Conservation (phyloP, 2,113 vertebrate species). For the Fregata magnificens region DNA sequence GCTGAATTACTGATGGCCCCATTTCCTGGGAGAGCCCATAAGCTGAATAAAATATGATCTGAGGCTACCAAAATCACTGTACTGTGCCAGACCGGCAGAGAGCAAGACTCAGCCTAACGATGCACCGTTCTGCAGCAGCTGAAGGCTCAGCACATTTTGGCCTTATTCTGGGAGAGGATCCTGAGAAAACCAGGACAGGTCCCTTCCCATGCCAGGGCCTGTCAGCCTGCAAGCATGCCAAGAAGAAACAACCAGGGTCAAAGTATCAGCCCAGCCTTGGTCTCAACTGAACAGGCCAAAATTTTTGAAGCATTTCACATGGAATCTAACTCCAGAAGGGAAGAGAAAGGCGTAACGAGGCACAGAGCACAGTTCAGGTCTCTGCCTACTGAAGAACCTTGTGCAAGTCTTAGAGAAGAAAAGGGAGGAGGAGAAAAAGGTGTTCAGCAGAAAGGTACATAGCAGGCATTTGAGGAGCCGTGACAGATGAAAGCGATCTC, state of each 20-base stretch:
- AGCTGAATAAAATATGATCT: constrained; percentile 41
- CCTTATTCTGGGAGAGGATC: not conserved
- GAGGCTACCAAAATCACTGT: not conserved
- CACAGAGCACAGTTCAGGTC: not conserved
- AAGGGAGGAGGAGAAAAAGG: not conserved
- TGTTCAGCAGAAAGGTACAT: not conserved
- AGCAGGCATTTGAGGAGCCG: not conserved
- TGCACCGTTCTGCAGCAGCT: accelerated
- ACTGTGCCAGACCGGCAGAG: not conserved
- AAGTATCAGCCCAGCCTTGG: not conserved
- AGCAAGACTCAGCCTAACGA: not conserved
- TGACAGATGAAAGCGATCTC: not conserved
- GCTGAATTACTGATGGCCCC: not conserved
- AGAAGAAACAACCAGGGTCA: accelerated
- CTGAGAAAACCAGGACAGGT: not conserved
- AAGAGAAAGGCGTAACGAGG: not conserved
- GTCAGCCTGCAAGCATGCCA: accelerated
- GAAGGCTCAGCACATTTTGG: not conserved
- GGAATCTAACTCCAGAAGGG: not conserved
- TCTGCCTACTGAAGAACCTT: not conserved
- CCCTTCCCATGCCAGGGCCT: too few species aligned
- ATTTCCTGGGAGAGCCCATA: not conserved
- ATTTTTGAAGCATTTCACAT: not conserved
- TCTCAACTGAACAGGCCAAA: not conserved
- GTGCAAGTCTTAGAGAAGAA: not conserved